These are phyloP conservation scores for Alauda arvensis DNA, from an alignment of 2,797 vertebrate genomes.

Conservation along the genomic window DNA sequence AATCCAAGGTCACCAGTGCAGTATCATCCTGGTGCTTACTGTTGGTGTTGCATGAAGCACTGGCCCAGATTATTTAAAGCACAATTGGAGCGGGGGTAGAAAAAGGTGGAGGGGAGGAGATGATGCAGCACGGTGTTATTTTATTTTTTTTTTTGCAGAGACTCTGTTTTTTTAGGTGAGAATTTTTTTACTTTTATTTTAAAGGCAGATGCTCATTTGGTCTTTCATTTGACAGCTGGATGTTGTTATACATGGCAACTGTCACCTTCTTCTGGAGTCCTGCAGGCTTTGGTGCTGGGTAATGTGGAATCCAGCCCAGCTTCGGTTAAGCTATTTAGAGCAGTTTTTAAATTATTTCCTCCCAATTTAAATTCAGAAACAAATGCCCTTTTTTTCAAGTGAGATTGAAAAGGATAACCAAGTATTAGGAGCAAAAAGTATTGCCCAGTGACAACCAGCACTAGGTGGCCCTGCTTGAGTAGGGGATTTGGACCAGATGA, in stretches of 20 bases:
- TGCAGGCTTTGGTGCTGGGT: background rate
- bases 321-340: background rate
- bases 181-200: background rate
- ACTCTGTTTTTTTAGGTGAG: background rate
- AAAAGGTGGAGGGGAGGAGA: background rate
- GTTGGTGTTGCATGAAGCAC: background rate
- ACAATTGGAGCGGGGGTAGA: background rate
- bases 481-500: background rate
- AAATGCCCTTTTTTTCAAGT: background rate
- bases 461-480: background rate
- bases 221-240: background rate
- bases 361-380: background rate
- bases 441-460: background rate
- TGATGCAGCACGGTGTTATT: background rate
- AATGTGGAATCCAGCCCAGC: background rate
- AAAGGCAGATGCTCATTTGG: background rate
- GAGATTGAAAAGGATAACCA: background rate
- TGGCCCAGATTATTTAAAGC: background rate
- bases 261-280: background rate
- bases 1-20: slow-evolving; percentile 51
- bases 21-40: background rate
- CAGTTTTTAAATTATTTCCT: accelerated
- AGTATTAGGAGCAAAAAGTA: background rate
- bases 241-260: background rate
- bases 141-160: background rate